A percentile compares a stretch with the other conserved stretches of the same genome.
These are phyloP conservation scores for human (Homo sapiens) DNA, from an alignment of 2,113 vertebrate species.

Conservation along the genomic window GRCh38 chr2:226602001-226602500, in stretches of 20 bases:
- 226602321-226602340: background rate
- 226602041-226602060: background rate
- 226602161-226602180: slow-evolving; percentile 48
- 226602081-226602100: background rate
- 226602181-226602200: background rate
- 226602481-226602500: background rate
- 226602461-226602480: background rate
- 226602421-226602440: background rate
- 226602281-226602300: background rate
- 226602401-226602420: background rate
- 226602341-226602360: slow-evolving; percentile 40
- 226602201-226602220: slow-evolving; percentile 26
- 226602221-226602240: slow-evolving; percentile 26
- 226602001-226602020: background rate
- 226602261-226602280: background rate
- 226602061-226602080: background rate
- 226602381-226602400: background rate
- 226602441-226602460: background rate
- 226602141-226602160: background rate
- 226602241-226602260: background rate
- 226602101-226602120: slow-evolving; percentile 3
- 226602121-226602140: background rate
- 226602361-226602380: background rate
- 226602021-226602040: background rate
- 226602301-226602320: background rate